Percentiles rank a stretch among this genome's conserved stretches.
Conservation (phyloP, 1,140 invertebrate species). For the Ganaspis sp. region DNA sequence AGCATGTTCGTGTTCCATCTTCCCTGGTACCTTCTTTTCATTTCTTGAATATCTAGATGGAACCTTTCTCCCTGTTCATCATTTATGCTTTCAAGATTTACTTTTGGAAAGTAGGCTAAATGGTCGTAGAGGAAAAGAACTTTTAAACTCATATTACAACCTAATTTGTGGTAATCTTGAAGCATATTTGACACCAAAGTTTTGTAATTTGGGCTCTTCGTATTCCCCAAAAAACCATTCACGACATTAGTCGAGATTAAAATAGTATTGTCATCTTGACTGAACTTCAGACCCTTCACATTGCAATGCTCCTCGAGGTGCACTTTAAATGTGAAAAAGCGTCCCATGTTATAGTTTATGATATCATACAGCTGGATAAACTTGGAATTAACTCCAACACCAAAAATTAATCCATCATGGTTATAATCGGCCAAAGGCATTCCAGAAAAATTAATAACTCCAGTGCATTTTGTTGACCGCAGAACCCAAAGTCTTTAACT, state of each 20-base stretch:
- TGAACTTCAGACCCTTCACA: slow-evolving; percentile 98
- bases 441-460: slow-evolving; percentile 96
- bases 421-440: slow-evolving; percentile 98
- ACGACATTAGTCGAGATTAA: slow-evolving; percentile 87
- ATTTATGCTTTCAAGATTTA: background rate
- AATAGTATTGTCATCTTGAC: slow-evolving; percentile 97
- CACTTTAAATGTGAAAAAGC: slow-evolving; percentile 96
- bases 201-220: slow-evolving; percentile 32
- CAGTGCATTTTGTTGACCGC: slow-evolving; percentile 97
- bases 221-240: slow-evolving; percentile 36
- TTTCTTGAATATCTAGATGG: too few relatives aligned
- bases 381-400: slow-evolving; percentile 98
- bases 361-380: slow-evolving; percentile 97
- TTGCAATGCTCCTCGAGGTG: slow-evolving; percentile 97
- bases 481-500: slow-evolving; percentile 98
- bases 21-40: background rate
- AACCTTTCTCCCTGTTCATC: background rate
- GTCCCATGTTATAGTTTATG: slow-evolving; percentile 95
- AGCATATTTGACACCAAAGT: background rate
- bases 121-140: background rate
- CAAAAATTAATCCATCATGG: slow-evolving; percentile 98
- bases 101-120: background rate
- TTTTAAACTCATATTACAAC: slow-evolving; percentile 10
- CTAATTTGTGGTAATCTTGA: background rate
- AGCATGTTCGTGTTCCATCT: background rate